phyloP scores from a whole-genome alignment of 1,140 invertebrate genomes.

The Pentalonia nigronervosa region DNA sequence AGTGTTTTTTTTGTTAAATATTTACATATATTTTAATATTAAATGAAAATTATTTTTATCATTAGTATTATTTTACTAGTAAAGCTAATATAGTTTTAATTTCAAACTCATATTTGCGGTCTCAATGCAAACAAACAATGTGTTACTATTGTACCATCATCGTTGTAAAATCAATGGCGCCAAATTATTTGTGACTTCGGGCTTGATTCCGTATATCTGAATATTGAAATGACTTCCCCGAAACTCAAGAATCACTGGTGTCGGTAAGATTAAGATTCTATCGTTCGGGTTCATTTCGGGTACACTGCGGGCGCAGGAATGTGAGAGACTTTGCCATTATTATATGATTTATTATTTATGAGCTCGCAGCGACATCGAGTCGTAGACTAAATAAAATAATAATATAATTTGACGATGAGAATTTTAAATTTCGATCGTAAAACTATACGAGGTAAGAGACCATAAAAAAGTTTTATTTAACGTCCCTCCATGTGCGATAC shows the following conservation, averaged over 20 bases:
- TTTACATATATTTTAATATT: background rate
- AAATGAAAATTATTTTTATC: background rate
- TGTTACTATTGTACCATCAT: background rate
- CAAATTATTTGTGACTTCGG: background rate
- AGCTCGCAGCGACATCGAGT: background rate
- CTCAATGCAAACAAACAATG: background rate
- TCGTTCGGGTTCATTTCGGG: background rate
- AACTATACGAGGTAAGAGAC: background rate
- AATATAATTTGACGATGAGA: background rate
- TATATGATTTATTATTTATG: background rate
- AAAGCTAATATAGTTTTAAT: background rate
- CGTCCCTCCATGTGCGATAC: background rate
- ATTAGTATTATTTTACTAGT: background rate
- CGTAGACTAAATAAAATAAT: background rate
- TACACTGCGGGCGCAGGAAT: background rate
- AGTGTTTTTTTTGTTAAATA: background rate
- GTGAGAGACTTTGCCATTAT: background rate
- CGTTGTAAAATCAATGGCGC: background rate
- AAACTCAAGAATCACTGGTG: background rate
- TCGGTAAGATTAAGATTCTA: background rate
- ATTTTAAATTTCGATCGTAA: conserved; percentile 19
- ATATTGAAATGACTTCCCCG: background rate
- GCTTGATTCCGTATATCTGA: background rate
- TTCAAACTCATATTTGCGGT: background rate
- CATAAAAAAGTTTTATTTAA: background rate